Evolutionary conservation across 1,140 invertebrate genomes (phyloP), one percentile per base, ranked within the genome.

Genomic region (Apis dorsata): DNA sequence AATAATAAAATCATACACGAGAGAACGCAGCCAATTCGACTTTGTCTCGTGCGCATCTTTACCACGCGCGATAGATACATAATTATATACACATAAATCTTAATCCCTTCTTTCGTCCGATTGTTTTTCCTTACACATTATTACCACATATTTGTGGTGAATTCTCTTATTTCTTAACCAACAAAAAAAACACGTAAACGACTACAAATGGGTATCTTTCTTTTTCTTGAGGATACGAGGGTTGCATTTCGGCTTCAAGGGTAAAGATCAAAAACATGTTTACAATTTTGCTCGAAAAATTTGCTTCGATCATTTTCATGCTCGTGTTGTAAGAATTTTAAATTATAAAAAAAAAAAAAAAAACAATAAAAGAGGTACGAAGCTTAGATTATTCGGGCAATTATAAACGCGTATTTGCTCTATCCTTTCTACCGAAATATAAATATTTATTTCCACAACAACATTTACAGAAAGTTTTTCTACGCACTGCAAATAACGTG

Each of bases 401-500:
- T 17, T 57, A 28, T 69, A 53, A 59, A 55, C 53, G 34, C 62
- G 53, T 62, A 63, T 44, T 77, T 68, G 66, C 85, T 87, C 65
- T 81, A 55, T 77, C 86, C 8, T 70, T 12, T 44, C 68, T 74
- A 44, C 55, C 85, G 73, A 69, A 83, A 83, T 60, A 72, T 57
- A 79, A 53, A 66, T 57, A 13, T 77, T 79, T 84, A 78, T 84
- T 84, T 87, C 60, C 82, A 84, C 86, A 79, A 83, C 75, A 70
- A 86, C 82, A 86, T 69, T 84, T 86, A 87, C 71, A 86, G 75
- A 68, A 57, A 62, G 15, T 55, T n/a, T 79, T 1, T 86, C 92
- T 93, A 93, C 92, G 86, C 79, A 86, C 90, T 91, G 92, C 80
- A 85, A 89, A 93, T 86, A 93, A 91, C 92, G 92, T 94, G 93